These are phyloP conservation scores for Leguminivora glycinivorella DNA, from an alignment of 1,140 invertebrate genomes.

Conservation along the genomic window DNA sequence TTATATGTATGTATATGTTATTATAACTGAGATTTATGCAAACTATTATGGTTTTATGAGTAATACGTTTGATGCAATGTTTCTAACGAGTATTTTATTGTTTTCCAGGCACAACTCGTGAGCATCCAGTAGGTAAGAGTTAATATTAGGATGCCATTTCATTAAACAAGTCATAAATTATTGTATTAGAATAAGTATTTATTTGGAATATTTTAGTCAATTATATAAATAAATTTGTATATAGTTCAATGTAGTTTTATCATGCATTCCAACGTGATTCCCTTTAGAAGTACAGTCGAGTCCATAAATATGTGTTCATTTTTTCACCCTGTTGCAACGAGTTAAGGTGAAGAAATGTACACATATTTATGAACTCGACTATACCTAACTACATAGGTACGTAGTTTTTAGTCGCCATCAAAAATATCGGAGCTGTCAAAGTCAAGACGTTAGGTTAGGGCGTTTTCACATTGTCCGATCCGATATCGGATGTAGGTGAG, in stretches of 20 bases:
- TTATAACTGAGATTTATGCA: neutral
- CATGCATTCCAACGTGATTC: neutral
- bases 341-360: too few relatives aligned
- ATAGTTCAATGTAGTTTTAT: neutral
- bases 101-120: constrained; percentile 10
- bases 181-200: constrained; percentile 28
- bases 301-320: neutral
- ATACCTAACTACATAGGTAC: too few relatives aligned
- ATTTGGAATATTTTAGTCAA: constrained; percentile 15
- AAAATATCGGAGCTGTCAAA: too few relatives aligned
- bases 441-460: too few relatives aligned
- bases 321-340: too few relatives aligned
- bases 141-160: constrained; percentile 17
- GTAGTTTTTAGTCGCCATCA: too few relatives aligned
- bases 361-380: too few relatives aligned
- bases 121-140: neutral
- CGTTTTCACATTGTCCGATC: too few relatives aligned
- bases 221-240: neutral
- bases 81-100: constrained; percentile 9
- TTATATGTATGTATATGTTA: neutral
- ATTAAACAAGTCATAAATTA: constrained; percentile 20
- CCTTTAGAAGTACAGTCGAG: neutral
- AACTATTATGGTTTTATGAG: constrained; percentile 29
- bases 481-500: too few relatives aligned
- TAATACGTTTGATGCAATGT: constrained; percentile 21